These are phyloP conservation scores for Xestia xanthographa DNA, from an alignment of 2,888 invertebrate genomes.

Conservation along the genomic window DNA sequence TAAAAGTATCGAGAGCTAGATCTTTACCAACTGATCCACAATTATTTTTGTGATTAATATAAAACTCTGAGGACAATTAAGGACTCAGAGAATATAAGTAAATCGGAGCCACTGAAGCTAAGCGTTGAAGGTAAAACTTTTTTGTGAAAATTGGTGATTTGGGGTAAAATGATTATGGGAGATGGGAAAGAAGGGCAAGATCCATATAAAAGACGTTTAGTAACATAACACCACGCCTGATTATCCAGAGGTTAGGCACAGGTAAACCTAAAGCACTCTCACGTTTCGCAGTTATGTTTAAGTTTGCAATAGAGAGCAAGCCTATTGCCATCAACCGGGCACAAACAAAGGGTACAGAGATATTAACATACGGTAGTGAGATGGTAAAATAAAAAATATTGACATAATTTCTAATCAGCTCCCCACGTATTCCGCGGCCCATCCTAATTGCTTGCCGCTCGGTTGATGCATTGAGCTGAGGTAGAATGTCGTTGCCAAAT, in stretches of 20 bases:
- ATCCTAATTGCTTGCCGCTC: constrained; percentile 59
- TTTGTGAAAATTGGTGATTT: background rate
- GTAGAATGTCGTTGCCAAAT: constrained; percentile 61
- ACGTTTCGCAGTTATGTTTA: background rate
- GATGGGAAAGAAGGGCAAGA: background rate
- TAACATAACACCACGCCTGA: background rate
- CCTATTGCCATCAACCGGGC: background rate
- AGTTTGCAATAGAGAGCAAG: background rate
- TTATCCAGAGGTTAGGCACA: background rate
- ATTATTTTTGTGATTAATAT: background rate
- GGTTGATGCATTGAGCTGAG: constrained; percentile 59
- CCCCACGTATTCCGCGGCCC: constrained; percentile 50
- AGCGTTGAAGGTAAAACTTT: background rate
- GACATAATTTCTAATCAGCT: background rate
- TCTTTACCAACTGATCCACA: background rate
- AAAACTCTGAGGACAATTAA: background rate
- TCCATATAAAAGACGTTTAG: background rate
- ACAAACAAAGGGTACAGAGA: background rate
- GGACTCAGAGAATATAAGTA: background rate
- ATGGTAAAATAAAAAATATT: background rate
- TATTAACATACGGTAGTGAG: background rate
- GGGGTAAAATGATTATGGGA: too few species aligned
- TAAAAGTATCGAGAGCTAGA: background rate
- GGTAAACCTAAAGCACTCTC: background rate
- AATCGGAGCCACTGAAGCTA: background rate